Base-by-base conservation (phyloP, 92 coral and sea anemone species). In the Micromussa lordhowensis region DNA sequence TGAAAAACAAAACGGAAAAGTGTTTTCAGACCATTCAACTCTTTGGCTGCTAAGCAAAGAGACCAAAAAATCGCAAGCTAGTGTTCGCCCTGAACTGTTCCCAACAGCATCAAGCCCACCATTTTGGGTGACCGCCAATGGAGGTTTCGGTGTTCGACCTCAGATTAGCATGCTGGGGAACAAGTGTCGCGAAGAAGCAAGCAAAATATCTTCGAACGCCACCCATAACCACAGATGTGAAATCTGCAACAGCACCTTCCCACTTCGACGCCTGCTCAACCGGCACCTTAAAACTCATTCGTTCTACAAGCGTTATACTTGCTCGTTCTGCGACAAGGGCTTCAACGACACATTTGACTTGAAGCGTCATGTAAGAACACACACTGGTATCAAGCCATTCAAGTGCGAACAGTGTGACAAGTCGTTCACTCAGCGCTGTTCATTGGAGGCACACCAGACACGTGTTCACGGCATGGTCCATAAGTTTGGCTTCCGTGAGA, bases 291-390 rank as follows among this genome's bases (percentile, higher is more conserved):
- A 98, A 85, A 91, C 98, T 30, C 99, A 98, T 80, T 96, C 99
- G 15, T 98, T 98, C 87, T 98, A 98, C 90, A 98, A 98, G 86
- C 98, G 99, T 15, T 93, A 98, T 79, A 94, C 95, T 77, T 98
- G 99, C 58, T 92, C 92, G 68, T 98, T 75, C 81, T 98, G 99
- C 75, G 96, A 95, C 72, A 98, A 98, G 77, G 99, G 99, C 31
- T 98, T 98, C 77, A 98, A 98, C 77, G 99, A 98, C 68, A 98
- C 98, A 64, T 98, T 98, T 85, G 99, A 98, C 86, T 89, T 98
- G 59, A 98, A 98, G 91, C 98, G 99, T 68, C 99, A 98, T 82
- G 95, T 98, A 83, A 93, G 99, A 88, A 97, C 99, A 35, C 99
- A 97, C 88, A 97, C 99, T 40, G 99, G 99, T 0, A 96, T 97